Base-by-base conservation (phyloP, 2,888 invertebrate species). In the Sinohyriopsis cumingii region DNA sequence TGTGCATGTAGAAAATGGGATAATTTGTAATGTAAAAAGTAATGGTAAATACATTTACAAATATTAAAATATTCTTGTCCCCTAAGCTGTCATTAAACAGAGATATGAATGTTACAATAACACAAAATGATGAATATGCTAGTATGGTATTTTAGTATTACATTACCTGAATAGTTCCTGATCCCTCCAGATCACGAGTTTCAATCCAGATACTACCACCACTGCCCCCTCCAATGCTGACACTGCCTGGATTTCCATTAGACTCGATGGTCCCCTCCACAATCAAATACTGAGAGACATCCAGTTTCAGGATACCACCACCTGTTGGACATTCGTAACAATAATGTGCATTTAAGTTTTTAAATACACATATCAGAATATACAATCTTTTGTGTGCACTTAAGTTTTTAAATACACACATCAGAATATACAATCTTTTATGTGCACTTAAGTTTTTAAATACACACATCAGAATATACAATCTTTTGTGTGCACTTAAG, bases 151-250 rank as follows among this genome's bases (percentile, higher is more conserved):
- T 4, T 45, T 15, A 45, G 15, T 45, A 45, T 45, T 45, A 45
- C 45, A 45, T 59, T 28, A 81, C 82, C 75, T 81, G 72, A 19
- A 84, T 76, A 12, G 68, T 73, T 55, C 84, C 85, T 22, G 75
- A 80, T 15, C 85, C 85, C 63, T 84, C 82, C 18, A 85, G 63
- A 19, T 72, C 63, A 20, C 65, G 59, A 12, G 81, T 78, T 24
- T 68, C 61, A 20, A 82, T 75, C 53, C 60, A 68, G 20, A 85
- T 71, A 62, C 76, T 78, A 18, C 85, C 85, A 55, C 85, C 85
- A 63, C 82, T 82, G 5, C 84, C 85, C n/a, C 82, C 84, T 22
- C 79, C 79, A 7, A 68, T 55, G 33, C 19, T 53, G 33, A 45
- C 54, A 15, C 65, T 61, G 22, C 82, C 80, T 33, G 22, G 59